Conservation (phyloP, 2,113 vertebrate species). For the Onychostruthus taczanowskii region DNA sequence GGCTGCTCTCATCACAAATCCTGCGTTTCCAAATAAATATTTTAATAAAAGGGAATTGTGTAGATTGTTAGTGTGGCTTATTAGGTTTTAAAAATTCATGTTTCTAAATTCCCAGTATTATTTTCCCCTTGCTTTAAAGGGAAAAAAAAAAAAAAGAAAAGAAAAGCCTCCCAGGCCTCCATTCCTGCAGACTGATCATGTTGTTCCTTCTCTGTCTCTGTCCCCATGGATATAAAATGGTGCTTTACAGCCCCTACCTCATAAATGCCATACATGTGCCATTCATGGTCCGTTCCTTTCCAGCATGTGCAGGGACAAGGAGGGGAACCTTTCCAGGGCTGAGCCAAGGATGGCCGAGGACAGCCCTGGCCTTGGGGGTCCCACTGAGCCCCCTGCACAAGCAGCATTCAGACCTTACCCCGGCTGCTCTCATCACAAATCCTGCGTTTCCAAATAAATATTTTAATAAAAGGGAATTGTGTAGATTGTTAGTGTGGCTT, state of each 20-base stretch:
- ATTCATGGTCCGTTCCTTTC: neutral
- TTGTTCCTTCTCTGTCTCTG: neutral
- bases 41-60: constrained; percentile 44
- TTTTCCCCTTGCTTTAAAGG: constrained; percentile 35
- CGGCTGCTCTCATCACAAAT: neutral
- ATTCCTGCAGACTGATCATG: neutral
- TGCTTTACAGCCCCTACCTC: neutral
- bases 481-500: constrained; percentile 46
- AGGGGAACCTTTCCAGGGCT: neutral
- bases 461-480: constrained; percentile 49
- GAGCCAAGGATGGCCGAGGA: neutral
- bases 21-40: constrained; percentile 51
- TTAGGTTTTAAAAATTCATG: constrained; percentile 64
- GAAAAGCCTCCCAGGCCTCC: neutral
- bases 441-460: constrained; percentile 49
- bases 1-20: neutral
- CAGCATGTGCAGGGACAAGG: neutral
- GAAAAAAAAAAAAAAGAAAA: neutral
- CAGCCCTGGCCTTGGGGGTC: neutral
- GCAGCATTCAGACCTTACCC: neutral
- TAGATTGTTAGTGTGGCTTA: constrained; percentile 50
- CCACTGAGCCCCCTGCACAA: neutral
- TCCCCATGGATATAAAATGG: neutral
- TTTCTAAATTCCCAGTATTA: constrained; percentile 52
- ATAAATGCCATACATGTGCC: neutral